Conservation (phyloP, 1,140 invertebrate species). For the Drosophila funebris region DNA sequence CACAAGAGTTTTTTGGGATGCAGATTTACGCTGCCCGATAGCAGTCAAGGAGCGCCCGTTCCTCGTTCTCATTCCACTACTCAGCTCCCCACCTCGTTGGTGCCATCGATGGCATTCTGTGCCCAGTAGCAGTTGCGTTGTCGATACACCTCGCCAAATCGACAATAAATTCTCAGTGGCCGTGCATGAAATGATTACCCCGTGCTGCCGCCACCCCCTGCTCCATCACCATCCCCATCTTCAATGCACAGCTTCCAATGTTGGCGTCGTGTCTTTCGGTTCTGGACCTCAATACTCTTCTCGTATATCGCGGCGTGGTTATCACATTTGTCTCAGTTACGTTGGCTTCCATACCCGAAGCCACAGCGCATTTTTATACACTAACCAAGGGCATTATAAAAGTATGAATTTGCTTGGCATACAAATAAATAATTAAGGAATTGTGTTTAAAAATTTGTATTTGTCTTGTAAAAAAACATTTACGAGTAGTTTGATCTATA, state of each 20-base stretch:
- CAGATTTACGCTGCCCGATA: constrained; percentile 72
- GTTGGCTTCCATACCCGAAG: constrained; percentile 32
- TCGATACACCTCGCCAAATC: constrained; percentile 83
- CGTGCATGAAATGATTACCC: constrained; percentile 57
- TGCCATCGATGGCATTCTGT: constrained; percentile 50
- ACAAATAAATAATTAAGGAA: no score
- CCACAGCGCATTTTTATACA: constrained; percentile 10
- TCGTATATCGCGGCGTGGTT: constrained; percentile 77
- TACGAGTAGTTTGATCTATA: no score
- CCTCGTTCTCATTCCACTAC: not conserved
- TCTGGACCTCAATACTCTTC: constrained; percentile 31
- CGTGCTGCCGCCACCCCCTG: not conserved
- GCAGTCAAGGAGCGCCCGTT: constrained; percentile 47
- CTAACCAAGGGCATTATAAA: not conserved
- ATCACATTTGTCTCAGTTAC: constrained; percentile 80
- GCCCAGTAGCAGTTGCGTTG: constrained; percentile 83
- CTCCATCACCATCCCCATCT: not conserved
- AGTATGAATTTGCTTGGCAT: not conserved
- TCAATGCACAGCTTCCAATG: not conserved
- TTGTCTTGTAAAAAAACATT: no score
- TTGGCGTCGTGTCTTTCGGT: constrained; percentile 60
- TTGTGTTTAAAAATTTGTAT: no score
- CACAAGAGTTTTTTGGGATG: constrained; percentile 58
- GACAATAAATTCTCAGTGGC: constrained; percentile 82
- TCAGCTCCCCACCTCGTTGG: not conserved